phyloP scores from a whole-genome alignment of 2,113 vertebrate species.

The Callopanchax toddi region DNA sequence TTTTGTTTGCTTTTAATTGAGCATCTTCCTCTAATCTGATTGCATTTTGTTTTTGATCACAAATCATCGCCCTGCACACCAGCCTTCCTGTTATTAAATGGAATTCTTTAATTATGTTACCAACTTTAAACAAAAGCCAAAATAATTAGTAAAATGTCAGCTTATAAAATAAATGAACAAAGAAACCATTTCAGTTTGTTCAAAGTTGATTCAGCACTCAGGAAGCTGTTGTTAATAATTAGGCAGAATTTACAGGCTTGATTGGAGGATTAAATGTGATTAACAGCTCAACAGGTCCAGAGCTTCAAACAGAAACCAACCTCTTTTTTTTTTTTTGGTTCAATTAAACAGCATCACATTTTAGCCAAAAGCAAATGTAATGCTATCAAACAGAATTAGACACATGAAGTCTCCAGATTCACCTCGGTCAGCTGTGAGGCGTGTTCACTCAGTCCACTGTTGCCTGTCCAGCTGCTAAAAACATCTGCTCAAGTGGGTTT shows the following conservation, averaged over 20 bases:
- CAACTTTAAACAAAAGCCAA: neutral
- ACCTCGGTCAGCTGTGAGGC: conserved; percentile 19
- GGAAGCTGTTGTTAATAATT: neutral
- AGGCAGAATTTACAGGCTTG: neutral
- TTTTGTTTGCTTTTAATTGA: too few species aligned
- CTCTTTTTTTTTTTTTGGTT: neutral
- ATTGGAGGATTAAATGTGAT: neutral
- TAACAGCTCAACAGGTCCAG: neutral
- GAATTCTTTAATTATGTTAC: neutral
- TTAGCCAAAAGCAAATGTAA: neutral
- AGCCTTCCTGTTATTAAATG: too few species aligned
- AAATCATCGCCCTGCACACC: too few species aligned
- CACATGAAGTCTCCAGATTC: conserved; percentile 4
- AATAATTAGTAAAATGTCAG: neutral
- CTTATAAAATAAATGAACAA: too few species aligned
- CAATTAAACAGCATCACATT: neutral
- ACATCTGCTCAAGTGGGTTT: conserved; percentile 32
- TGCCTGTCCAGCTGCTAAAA: conserved; percentile 28
- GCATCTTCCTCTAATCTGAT: too few species aligned
- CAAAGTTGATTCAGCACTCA: too few species aligned
- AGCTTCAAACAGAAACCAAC: neutral
- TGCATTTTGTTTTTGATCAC: too few species aligned
- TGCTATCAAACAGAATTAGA: conserved; percentile 6
- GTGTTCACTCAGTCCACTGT: conserved; percentile 13
- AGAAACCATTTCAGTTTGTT: too few species aligned